Percentiles rank a stretch among this genome's conserved stretches.
These are phyloP conservation scores for Meloidogyne exigua DNA, from an alignment of 1,140 invertebrate genomes.

Conservation along the genomic window DNA sequence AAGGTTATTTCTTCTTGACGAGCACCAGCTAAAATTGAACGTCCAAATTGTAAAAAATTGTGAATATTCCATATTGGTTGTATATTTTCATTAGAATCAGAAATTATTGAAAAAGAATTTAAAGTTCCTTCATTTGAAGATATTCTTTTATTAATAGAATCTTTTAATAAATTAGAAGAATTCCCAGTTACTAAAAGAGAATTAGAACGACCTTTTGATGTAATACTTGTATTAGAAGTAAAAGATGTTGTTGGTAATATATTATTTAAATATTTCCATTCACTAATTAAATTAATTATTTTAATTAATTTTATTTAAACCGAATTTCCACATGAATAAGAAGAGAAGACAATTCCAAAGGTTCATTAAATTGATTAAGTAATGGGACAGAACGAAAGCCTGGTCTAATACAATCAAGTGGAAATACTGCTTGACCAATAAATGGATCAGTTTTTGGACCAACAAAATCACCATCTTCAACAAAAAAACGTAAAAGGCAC, in stretches of 20 bases:
- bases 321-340: conserved; percentile 69
- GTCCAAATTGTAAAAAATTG: conserved; percentile 15
- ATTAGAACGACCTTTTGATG: no score
- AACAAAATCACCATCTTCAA: conserved; percentile 96
- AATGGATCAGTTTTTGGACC: conserved; percentile 79
- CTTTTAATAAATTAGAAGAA: no score
- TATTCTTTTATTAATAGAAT: no score
- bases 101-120: not conserved
- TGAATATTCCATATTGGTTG: conserved; percentile 11
- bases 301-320: not conserved
- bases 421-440: conserved; percentile 91
- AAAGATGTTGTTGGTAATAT: not conserved
- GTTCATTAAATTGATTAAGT: conserved; percentile 86
- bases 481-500: conserved; percentile 83
- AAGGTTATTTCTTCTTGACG: not conserved
- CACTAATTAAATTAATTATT: conserved; percentile 3
- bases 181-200: no score
- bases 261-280: not conserved
- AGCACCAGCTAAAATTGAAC: conserved; percentile 19
- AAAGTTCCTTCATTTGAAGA: no score
- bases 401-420: conserved; percentile 69
- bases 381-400: conserved; percentile 87
- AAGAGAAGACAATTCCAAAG: conserved; percentile 84
- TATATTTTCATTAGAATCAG: not conserved
- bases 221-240: no score